Evolutionary conservation across 2,888 invertebrate genomes (phyloP), one percentile per base, ranked within the genome.

Genomic region (Teleogryllus oceanicus): DNA sequence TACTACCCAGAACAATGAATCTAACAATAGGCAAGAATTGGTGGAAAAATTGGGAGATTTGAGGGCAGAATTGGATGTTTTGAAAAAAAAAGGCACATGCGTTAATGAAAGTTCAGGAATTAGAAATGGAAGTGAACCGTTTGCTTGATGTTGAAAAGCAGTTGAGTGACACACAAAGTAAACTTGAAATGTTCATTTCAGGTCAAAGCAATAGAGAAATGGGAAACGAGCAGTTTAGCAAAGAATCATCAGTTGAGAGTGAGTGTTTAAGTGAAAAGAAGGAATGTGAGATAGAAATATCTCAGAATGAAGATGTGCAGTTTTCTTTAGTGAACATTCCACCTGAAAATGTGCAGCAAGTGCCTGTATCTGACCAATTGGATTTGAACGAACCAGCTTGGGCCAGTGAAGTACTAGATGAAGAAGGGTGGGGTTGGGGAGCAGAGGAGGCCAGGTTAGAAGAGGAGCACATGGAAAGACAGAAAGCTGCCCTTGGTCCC

Each of bases 401-500:
- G 62, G 62, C 3, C 2, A 13, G n/a, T 13, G n/a, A 11, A 85
- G 85, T 12, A 62, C 4, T 49, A n/a, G 81, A 80, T 49, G 90
- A 90, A 79, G 91, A 91, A 81, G 90, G 89, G 78, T 92, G 92
- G 92, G 90, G 89, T n/a, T 91, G 89, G 88, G 89, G 88, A 20
- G 85, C 88, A 0, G 90, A 90, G 50, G 90, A 90, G 83, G 89
- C 88, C 0, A 88, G 87, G 81, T 83, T 89, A 20, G 89, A 89
- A 81, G 89, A 89, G 74, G 87, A 88, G 81, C 88, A 89, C 82
- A 85, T 87, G 24, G 83, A 81, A 77, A 78, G 81, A 62, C 83
- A 51, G 74, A 79, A 83, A 18, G 81, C 81, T 11, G 74, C 81
- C 62, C 83, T 84, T 78, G 83, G 84, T n/a, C 75, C 78, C 24